These are phyloP conservation scores for Dallia pectoralis DNA, from an alignment of 2,797 vertebrate genomes.

Conservation along the genomic window DNA sequence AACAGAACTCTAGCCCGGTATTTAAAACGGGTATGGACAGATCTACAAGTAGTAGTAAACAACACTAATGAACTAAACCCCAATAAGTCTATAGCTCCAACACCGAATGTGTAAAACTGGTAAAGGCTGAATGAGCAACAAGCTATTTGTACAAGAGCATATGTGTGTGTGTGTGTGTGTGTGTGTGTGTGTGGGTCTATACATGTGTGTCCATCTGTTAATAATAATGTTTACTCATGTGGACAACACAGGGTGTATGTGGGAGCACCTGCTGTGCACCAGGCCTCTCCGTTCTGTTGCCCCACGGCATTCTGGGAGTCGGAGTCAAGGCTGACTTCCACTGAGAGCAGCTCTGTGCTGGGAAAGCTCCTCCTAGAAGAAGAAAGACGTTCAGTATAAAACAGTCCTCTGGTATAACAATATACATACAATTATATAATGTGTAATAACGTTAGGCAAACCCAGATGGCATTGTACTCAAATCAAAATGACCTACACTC, in stretches of 20 bases:
- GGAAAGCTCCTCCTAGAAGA: constrained; percentile 86
- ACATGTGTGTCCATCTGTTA: neutral
- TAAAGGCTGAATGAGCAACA: neutral
- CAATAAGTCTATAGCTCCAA: too few relatives aligned
- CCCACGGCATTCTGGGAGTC: constrained; percentile 82
- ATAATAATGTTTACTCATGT: neutral
- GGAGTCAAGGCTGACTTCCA: constrained; percentile 89
- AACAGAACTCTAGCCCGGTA: too few relatives aligned
- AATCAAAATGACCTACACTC: neutral
- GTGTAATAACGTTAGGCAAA: too few relatives aligned
- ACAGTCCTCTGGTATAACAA: too few relatives aligned
- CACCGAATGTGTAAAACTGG: neutral
- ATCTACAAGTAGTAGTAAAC: too few relatives aligned
- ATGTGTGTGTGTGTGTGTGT: constrained; percentile 3
- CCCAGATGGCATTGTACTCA: neutral
- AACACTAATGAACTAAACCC: too few relatives aligned
- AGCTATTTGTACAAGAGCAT: neutral
- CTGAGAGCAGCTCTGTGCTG: constrained; percentile 89
- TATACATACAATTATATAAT: too few relatives aligned
- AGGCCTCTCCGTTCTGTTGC: constrained; percentile 87
- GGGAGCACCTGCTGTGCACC: constrained; percentile 82
- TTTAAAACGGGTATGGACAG: too few relatives aligned
- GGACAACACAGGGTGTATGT: neutral
- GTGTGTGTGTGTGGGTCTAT: constrained; percentile 1
- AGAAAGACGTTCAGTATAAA: neutral